Evolutionary conservation across 1,140 invertebrate species (phyloP), one percentile per base, ranked within the genome.

Genomic region (Antheraea mylitta): DNA sequence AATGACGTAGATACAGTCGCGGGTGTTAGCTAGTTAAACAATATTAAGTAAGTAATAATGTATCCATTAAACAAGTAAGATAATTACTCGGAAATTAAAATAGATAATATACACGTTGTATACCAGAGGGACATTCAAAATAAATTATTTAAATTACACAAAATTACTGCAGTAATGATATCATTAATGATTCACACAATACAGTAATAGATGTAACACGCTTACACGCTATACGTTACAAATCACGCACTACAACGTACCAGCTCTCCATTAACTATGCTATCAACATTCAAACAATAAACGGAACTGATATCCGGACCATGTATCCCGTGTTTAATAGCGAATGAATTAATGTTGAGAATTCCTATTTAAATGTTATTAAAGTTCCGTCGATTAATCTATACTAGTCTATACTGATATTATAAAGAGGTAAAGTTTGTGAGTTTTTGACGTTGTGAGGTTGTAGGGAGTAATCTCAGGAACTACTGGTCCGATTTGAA

Each of bases 231-330:
- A 53, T 61, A 59, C 53, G 18, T 58, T 64, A 22, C 64, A 66
- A 42, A 58, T 62, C 64, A 67, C 69, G 58, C 38, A 59, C 58
- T 8, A 13, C 18, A 53, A 62, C 37, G 18, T 8, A 37, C 10
- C 69, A 70, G 61, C 36, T 13, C 18, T 9, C 64, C 3, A 18
- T 48, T 71, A 19, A 61, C 69, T 62, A 63, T 63, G 73, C 71
- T 78, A 83, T 78, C 71, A 73, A 74, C 78, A 78, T 84, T 80
- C 75, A 78, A 76, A 78, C 75, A 80, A 78, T 73, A 77, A 69
- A 61, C 66, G 61, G 37, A 37, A 63, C 61, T 30, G 30, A 63
- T 63, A 63, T 63, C 61, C 61, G 61, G 45, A 13, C 45, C 45
- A 2, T 53, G 45, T 53, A 53, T 53, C 45, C 45, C 45, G 45